Evolutionary conservation across 2,888 invertebrate genomes (phyloP), one percentile per base, ranked within the genome.

Genomic region (Arrhopalites spinosus): DNA sequence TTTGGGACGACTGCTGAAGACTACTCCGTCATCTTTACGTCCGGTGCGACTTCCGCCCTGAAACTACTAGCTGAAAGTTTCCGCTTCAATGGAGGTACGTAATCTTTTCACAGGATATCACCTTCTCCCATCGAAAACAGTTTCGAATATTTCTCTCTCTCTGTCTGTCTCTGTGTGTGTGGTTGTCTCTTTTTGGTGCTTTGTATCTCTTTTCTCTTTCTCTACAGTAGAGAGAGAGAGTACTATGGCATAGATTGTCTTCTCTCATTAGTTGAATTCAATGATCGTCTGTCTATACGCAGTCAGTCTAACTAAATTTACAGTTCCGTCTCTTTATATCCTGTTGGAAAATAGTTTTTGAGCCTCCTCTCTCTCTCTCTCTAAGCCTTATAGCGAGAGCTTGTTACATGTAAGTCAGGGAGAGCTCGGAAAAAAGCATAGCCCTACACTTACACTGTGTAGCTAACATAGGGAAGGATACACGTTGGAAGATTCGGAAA

Each of bases 21-120:
- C 68, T 98, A 98, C 86, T 89, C 90, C 76, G 90, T 98, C 0
- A 90, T 98, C 80, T 98, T 98, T 84, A 98, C 97, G n/a, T 91
- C 93, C 0, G 95, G 97, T 53, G 91, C 96, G n/a, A 96, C 98
- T 27, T 91, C 90, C 25, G 90, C 94, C 0, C 85, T 98, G 72
- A 96, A 95, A 88, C 84, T 93, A 66, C 87, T 96, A 0, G 93
- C 91, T 0, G 96, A 98, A 75, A 73, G 78, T 74, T 83, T 83
- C 73, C 66, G 76, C 75, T 83, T 81, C 77, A 80, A 82, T 76
- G 79, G 77, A 75, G 82, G 81, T 81, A 56, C 47, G 47, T 53
- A 53, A 23, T 59, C 59, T 59, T 2, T 74, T 75, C 75, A 70
- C 74, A 78, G 75, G 75, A 78, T 78, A 75, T 75, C 78, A 75